These are phyloP conservation scores for Nymphalis polychloros DNA, from an alignment of 2,888 invertebrate species.

Conservation along the genomic window DNA sequence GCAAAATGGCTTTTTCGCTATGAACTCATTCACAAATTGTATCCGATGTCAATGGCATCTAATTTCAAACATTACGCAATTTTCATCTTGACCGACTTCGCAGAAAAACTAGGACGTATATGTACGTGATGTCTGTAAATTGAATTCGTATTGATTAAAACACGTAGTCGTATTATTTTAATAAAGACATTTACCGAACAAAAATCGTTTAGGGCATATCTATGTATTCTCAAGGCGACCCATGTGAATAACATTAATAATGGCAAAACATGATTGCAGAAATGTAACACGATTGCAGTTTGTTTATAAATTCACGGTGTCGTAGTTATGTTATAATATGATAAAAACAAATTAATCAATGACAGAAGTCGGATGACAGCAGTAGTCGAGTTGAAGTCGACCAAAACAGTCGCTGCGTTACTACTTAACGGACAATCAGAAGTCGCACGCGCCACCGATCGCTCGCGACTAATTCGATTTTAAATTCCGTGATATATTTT, in stretches of 20 bases:
- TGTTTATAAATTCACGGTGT: constrained; percentile 45
- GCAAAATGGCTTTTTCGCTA: constrained; percentile 47
- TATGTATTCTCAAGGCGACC: constrained; percentile 36
- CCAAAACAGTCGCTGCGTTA: constrained; percentile 57
- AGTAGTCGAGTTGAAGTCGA: constrained; percentile 61
- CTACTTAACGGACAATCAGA: constrained; percentile 45
- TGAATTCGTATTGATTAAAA: constrained; percentile 34
- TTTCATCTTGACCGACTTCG: constrained; percentile 62
- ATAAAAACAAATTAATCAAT: constrained; percentile 77
- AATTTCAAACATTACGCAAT: constrained; percentile 56
- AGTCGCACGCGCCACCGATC: constrained; percentile 59
- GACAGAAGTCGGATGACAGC: constrained; percentile 68
- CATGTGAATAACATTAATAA: constrained; percentile 33
- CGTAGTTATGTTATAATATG: constrained; percentile 68
- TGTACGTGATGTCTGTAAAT: constrained; percentile 46
- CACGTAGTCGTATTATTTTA: constrained; percentile 34
- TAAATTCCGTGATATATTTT: constrained; percentile 6
- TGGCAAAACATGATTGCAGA: constrained; percentile 16
- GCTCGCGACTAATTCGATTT: constrained; percentile 38
- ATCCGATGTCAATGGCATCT: constrained; percentile 50
- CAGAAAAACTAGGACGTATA: constrained; percentile 55
- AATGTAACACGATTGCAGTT: constrained; percentile 48
- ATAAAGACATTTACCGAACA: constrained; percentile 29
- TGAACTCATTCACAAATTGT: constrained; percentile 41
- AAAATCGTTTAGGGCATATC: constrained; percentile 14